Evolutionary conservation across 2,797 vertebrate genomes (phyloP), one percentile per base, ranked within the genome.

Genomic region (Balearica regulorum): DNA sequence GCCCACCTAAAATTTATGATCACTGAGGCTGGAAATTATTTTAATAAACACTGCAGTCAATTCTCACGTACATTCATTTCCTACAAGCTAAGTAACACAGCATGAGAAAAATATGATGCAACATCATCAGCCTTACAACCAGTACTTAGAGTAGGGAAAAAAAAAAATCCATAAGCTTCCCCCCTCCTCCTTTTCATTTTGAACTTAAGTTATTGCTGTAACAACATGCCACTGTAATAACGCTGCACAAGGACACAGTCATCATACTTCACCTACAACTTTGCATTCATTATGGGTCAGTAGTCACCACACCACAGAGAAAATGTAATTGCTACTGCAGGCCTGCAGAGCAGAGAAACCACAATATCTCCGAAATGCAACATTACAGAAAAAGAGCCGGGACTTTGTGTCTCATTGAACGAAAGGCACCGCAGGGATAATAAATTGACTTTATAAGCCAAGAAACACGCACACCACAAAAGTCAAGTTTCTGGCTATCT

Each of bases 301-400:
- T 2, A 68, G 78, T 46, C 44, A 61, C 72, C 78, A 70, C 9
- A 86, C 8, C 46, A 80, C 25, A 41, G 46, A 85, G 61, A 80
- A 95, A 93, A 89, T 9, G 4, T 65, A 87, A 94, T 81, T 95
- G 72, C 65, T 89, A 69, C 81, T 58, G 54, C 76, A 96, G 35
- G 72, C 48, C 46, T 70, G 68, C 79, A 84, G 71, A 90, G 58
- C 65, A 85, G 79, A 53, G 61, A 83, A 88, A 73, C 18, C 48
- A 83, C 46, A 72, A 61, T 31, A 29, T 25, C 76, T 83, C 88
- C 10, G 16, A 96, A 96, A 87, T 8, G 24, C 20, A 84, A 68
- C 39, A 29, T 48, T 21, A 75, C 1, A 13, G 82, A 89, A 87
- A 78, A 89, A 84, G 21, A 94, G 72, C 21, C 22, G 0, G 3